Base-by-base conservation (phyloP, 2,888 invertebrate species). In the Meiosimyza platycephala region DNA sequence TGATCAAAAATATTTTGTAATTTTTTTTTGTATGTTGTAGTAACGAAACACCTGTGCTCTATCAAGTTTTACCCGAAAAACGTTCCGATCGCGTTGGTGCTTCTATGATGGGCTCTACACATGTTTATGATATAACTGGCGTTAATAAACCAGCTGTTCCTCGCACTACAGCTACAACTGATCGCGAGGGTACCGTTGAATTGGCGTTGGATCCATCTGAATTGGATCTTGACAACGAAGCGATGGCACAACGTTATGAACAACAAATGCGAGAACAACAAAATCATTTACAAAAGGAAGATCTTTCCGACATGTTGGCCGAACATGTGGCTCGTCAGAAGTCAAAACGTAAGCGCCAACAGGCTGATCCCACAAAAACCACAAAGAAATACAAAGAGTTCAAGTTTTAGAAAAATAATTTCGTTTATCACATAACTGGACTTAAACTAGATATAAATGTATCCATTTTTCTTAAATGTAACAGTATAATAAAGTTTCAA, bases 311-410 rank as follows among this genome's bases (percentile, higher is more conserved):
- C 86, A 98, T 99, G 98, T 91, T 99, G 82, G 98, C 98, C 6
- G 99, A 99, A 87, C 99, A 99, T 86, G 96, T 97, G 57, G 97
- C 98, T 16, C 92, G 97, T 79, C 98, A 98, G 86, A 98, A 97
- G 92, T 97, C 93, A 82, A 96, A 98, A 88, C 90, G 97, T 78
- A 98, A 98, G 87, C 91, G 96, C 75, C 95, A 96, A 79, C 95
- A 95, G 85, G 94, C 94, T 78, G 93, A 95, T 83, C 95, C 97
- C 79, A 82, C 85, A 65, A 97, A 97, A 86, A 93, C 94, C 80
- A 93, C 95, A 15, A 98, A 98, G 89, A 98, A 98, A 89, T 98
- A 98, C 90, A 98, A 98, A 88, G 98, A 98, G 86, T 98, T 98
- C 90, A 98, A 98, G 87, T 98, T 98, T 90, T 98, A 91, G 79